These are phyloP conservation scores for Heliconius hortense DNA, from an alignment of 2,888 invertebrate species.

Conservation along the genomic window DNA sequence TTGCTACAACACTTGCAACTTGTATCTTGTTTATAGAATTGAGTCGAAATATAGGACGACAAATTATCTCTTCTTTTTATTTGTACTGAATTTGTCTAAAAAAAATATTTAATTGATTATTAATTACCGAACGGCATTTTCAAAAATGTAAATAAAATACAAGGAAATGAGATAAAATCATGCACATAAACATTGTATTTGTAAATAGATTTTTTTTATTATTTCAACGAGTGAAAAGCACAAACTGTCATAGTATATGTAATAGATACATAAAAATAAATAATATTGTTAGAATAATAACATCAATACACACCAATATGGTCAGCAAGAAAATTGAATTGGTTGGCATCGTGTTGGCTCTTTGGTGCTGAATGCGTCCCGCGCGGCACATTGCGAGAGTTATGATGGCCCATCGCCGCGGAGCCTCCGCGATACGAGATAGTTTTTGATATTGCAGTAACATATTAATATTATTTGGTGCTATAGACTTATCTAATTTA, in stretches of 20 bases:
- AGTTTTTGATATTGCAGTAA: constrained; percentile 18
- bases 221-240: background rate
- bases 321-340: constrained; percentile 79
- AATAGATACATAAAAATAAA: background rate
- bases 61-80: background rate
- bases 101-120: no score
- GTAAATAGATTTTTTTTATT: background rate
- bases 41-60: background rate
- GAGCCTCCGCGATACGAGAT: constrained; percentile 29
- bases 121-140: no score
- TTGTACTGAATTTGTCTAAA: background rate
- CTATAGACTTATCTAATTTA: constrained; percentile 2
- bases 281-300: constrained; percentile 46
- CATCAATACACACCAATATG: constrained; percentile 60
- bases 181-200: background rate
- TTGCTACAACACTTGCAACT: no score
- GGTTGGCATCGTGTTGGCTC: constrained; percentile 59
- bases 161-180: background rate
- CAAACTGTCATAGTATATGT: background rate
- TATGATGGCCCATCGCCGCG: constrained; percentile 60
- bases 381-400: constrained; percentile 64
- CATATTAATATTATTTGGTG: constrained; percentile 1
- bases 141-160: background rate
- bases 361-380: constrained; percentile 77
- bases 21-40: background rate